These are phyloP conservation scores for Poeciliopsis retropinna DNA, from an alignment of 2,113 vertebrate species.

Conservation along the genomic window DNA sequence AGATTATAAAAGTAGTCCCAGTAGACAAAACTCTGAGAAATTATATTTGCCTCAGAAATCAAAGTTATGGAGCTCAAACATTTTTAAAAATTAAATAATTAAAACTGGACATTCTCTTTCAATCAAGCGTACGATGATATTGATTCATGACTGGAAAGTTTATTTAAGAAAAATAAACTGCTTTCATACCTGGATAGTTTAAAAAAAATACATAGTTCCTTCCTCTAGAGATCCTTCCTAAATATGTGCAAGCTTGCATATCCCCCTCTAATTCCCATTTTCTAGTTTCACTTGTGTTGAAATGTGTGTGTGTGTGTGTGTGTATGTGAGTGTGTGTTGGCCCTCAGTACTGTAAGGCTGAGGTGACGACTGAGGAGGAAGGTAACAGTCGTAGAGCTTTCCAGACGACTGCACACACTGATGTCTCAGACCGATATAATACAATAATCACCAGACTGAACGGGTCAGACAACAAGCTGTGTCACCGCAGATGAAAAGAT, in stretches of 20 bases:
- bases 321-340: conserved; percentile 1
- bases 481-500: neutral
- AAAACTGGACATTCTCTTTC: neutral
- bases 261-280: conserved; percentile 13
- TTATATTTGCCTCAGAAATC: neutral
- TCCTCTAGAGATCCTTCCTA: conserved; percentile 12
- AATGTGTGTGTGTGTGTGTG: neutral
- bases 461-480: neutral
- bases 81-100: neutral
- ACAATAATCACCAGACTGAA: conserved; percentile 34
- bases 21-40: neutral
- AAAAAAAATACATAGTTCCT: conserved; percentile 15
- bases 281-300: neutral
- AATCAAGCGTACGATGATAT: neutral
- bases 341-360: conserved; percentile 39
- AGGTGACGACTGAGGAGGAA: conserved; percentile 68
- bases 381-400: conserved; percentile 55
- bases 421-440: conserved; percentile 55
- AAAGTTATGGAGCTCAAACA: neutral
- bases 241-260: conserved; percentile 59
- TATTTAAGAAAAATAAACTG: neutral
- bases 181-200: neutral
- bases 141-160: neutral
- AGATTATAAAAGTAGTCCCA: neutral
- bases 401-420: conserved; percentile 50